These are phyloP conservation scores for Parapristionchus giblindavisi DNA, from an alignment of 2,888 invertebrate genomes.

Conservation along the genomic window DNA sequence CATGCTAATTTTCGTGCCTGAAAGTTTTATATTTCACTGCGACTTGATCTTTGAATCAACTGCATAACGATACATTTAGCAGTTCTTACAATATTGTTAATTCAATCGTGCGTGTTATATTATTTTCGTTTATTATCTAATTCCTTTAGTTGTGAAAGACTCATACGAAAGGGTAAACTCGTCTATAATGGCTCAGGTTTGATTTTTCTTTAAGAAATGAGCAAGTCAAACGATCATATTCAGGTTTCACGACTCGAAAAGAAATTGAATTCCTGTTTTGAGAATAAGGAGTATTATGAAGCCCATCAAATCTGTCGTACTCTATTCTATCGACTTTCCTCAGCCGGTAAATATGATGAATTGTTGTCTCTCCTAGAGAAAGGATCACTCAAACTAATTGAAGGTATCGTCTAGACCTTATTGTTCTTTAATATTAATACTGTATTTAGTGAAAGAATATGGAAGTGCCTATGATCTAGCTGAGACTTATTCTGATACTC, in stretches of 20 bases:
- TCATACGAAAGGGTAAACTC: too few species aligned
- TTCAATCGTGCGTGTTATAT: too few species aligned
- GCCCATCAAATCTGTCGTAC: conserved; percentile 63
- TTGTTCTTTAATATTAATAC: not conserved
- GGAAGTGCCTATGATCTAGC: conserved; percentile 35
- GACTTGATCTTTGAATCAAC: too few species aligned
- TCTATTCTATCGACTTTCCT: conserved; percentile 49
- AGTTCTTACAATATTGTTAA: too few species aligned
- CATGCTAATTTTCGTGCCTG: too few species aligned
- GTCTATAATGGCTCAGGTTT: too few species aligned
- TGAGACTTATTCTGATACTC: conserved; percentile 25
- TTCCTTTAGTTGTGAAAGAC: too few species aligned
- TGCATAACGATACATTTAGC: too few species aligned
- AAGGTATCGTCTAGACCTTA: conserved; percentile 1
- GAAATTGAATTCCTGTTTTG: conserved; percentile 43
- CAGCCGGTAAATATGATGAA: conserved; percentile 44
- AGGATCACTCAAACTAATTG: conserved; percentile 37
- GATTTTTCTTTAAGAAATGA: too few species aligned
- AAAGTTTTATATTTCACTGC: too few species aligned
- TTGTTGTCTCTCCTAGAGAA: conserved; percentile 49
- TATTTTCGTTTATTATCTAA: too few species aligned
- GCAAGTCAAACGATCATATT: too few species aligned
- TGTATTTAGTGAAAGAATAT: conserved; percentile 7
- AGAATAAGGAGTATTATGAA: conserved; percentile 58
- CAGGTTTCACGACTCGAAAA: conserved; percentile 35